A percentile compares a stretch with the other conserved stretches of the same genome.
Evolutionary conservation across 2,113 vertebrate genomes (phyloP).

Genomic region (Bolborhynchus lineola): DNA sequence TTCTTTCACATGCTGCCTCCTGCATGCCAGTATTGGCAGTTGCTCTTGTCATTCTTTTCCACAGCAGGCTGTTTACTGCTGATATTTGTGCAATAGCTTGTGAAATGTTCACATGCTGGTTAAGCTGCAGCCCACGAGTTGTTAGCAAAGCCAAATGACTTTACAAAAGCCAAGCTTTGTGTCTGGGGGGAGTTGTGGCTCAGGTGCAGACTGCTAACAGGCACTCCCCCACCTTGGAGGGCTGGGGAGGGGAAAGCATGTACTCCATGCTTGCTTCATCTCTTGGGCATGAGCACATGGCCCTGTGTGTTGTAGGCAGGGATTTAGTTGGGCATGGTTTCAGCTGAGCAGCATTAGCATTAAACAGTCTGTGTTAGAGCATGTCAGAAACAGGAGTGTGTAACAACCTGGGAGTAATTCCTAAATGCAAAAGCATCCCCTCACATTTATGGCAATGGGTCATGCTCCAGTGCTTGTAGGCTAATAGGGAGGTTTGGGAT

Average conservation of each 20-base stretch:
- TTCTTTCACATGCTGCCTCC: background rate
- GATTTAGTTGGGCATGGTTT: background rate
- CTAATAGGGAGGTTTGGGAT: background rate
- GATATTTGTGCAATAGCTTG: background rate
- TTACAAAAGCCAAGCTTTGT: background rate
- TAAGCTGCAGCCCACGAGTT: background rate
- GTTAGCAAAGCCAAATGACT: background rate
- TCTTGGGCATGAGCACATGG: background rate
- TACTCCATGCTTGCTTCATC: fast-evolving
- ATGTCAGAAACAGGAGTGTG: fast-evolving
- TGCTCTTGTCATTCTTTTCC: background rate
- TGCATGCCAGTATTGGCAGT: background rate
- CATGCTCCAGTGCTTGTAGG: background rate
- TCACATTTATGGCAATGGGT: background rate
- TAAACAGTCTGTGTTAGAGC: fast-evolving
- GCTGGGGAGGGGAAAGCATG: background rate
- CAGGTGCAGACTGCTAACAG: background rate
- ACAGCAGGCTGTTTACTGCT: background rate
- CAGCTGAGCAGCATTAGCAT: background rate
- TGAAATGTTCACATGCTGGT: background rate
- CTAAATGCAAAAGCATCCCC: background rate
- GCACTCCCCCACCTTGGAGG: fast-evolving
- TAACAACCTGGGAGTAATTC: background rate
- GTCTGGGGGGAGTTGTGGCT: fast-evolving
- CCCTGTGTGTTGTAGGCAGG: fast-evolving